Base-by-base conservation (phyloP, 2,113 vertebrate species). In the Pituophis catenifer region DNA sequence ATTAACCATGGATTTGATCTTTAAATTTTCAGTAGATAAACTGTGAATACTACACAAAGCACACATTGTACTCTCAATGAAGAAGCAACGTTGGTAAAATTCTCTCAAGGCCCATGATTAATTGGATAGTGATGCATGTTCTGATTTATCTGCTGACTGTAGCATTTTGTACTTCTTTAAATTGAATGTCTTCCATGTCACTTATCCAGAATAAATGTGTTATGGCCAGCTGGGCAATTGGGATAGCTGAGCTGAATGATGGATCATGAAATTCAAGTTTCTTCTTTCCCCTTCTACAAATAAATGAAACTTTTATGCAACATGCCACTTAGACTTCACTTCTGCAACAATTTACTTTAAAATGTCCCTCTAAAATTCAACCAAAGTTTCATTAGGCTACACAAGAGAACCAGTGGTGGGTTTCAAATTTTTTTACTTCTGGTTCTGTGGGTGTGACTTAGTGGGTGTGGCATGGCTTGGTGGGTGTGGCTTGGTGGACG, bases 91-190 rank as follows among this genome's bases (percentile, higher is more conserved):
- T 59, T 92, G 57, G 8, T 65, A 90, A 29, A 0, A 89, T 44
- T 17, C 53, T 94, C 62, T 21, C 5, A 65, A 94, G 87, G 38
- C 12, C 86, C 94, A 91, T n/a, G 94, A 95, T 94, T 85, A 91
- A 97, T 86, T 95, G 26, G 89, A 57, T 33, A 17, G 38, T 87
- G 23, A 89, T 85, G 94, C 44, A 1, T 26, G 24, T 5, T 4
- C 54, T 93, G 91, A 95, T 96, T 95, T 95, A 95, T 96, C 91
- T 95, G 59, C 91, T 93, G 86, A 90, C 55, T 54, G 58, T 62
- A 94, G 55, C 90, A 10, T 86, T 92, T 94, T 89, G 93, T 96
- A 92, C 91, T 50, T 19, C 33, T 13, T 5, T 95, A 93, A 94
- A 96, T 93, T 19, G 90, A 95, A 95, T 87, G 6, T 88, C 90